A percentile compares a stretch with the other conserved stretches of the same genome.
Conservation (phyloP, 2,113 vertebrate species). For the Lampris megalopsis region DNA sequence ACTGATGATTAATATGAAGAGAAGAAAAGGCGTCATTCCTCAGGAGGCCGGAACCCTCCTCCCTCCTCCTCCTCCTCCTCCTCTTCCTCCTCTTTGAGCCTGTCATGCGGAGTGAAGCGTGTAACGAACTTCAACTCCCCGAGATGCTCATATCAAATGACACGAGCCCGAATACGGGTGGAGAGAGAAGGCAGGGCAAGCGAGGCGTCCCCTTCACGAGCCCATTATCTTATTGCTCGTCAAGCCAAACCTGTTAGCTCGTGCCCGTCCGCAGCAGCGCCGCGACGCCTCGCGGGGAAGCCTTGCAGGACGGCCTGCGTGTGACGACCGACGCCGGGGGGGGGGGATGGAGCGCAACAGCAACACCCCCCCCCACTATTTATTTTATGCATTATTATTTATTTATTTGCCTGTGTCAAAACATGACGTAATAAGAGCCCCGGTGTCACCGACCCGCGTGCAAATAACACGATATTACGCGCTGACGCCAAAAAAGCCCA, state of each 20-base stretch:
- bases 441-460: no score
- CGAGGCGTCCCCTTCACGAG: constrained; percentile 13
- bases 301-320: no score
- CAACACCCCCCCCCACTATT: constrained; percentile 10
- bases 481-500: no score
- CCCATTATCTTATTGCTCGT: constrained; percentile 63
- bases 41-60: neutral
- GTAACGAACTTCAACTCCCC: constrained; percentile 31
- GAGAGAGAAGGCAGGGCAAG: constrained; percentile 23
- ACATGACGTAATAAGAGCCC: neutral
- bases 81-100: constrained; percentile 10
- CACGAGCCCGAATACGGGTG: constrained; percentile 38
- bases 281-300: no score
- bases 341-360: neutral
- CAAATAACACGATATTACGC: no score
- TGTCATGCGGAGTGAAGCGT: constrained; percentile 44
- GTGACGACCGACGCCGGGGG: no score
- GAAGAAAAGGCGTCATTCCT: constrained; percentile 21
- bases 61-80: no score
- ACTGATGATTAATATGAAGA: constrained; percentile 11
- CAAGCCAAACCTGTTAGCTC: constrained; percentile 66
- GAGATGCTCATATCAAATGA: constrained; percentile 58
- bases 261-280: constrained; percentile 48
- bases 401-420: constrained; percentile 13
- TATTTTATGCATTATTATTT: constrained; percentile 20